These are phyloP conservation scores for Paedocypris sp. DNA, from an alignment of 2,113 vertebrate species.

Conservation along the genomic window DNA sequence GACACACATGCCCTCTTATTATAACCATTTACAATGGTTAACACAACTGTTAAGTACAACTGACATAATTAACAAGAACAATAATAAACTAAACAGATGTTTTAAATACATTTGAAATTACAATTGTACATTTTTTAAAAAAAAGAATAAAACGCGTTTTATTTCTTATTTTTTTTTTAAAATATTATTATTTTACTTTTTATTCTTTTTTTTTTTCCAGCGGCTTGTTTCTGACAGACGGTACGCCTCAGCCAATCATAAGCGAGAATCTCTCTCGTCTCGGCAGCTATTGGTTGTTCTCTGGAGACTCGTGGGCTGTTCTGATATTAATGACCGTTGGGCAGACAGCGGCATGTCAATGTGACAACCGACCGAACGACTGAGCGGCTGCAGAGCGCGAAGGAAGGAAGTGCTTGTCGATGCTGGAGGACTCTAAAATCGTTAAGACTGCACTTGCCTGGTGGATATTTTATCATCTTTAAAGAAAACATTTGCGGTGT, in stretches of 20 bases:
- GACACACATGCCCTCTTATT: too few relatives aligned
- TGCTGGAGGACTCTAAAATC: constrained; percentile 43
- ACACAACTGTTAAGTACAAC: too few relatives aligned
- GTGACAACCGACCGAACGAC: constrained; percentile 65
- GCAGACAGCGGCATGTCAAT: constrained; percentile 74
- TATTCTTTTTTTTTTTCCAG: constrained; percentile 40
- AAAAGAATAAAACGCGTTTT: too few relatives aligned
- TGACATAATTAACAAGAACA: too few relatives aligned
- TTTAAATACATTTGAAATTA: too few relatives aligned
- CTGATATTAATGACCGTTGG: constrained; percentile 74
- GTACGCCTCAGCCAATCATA: constrained; percentile 61
- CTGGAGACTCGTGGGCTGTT: constrained; percentile 63
- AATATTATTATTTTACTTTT: constrained; percentile 55
- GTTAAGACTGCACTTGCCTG: constrained; percentile 17
- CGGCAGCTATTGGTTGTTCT: constrained; percentile 64
- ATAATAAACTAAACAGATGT: too few relatives aligned
- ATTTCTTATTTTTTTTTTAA: too few relatives aligned
- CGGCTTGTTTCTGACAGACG: constrained; percentile 49
- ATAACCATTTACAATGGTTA: too few relatives aligned
- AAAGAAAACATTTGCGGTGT: constrained; percentile 23
- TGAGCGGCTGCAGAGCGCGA: constrained; percentile 68
- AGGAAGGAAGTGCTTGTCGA: constrained; percentile 56
- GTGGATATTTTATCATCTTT: constrained; percentile 55
- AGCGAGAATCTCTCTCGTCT: constrained; percentile 59
- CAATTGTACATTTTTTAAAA: too few relatives aligned